Evolutionary conservation across 1,140 invertebrate genomes (phyloP).

Genomic region (Cotesia glomerata): DNA sequence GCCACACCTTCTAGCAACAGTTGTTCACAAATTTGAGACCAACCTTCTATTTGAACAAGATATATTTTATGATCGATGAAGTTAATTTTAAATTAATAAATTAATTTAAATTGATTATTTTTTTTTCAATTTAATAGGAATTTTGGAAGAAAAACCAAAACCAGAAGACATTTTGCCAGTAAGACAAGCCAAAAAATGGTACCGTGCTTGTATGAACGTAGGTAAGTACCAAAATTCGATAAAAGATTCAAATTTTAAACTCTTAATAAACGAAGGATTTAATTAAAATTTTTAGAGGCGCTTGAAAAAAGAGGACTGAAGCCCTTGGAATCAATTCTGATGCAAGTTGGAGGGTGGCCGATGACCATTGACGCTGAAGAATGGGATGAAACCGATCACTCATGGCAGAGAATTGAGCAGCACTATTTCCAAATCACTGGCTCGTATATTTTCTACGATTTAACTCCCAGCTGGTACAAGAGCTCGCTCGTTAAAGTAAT

Average conservation of each 20-base stretch:
- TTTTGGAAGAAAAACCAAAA: conserved; percentile 11
- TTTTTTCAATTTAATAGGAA: conserved; percentile 19
- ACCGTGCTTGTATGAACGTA: conserved; percentile 32
- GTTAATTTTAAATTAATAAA: neutral
- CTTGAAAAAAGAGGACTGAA: conserved; percentile 6
- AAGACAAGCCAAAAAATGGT: conserved; percentile 39
- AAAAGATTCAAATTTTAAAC: neutral
- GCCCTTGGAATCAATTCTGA: conserved; percentile 28
- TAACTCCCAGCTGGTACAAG: neutral
- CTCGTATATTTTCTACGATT: neutral
- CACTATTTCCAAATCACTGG: conserved; percentile 35
- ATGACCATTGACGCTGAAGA: conserved; percentile 40
- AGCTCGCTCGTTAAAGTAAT: too few species aligned
- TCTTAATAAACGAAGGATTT: neutral
- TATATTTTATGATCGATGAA: neutral
- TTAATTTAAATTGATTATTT: neutral
- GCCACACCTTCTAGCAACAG: too few species aligned
- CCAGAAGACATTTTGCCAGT: conserved; percentile 30
- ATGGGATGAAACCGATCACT: conserved; percentile 35
- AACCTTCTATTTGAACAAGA: neutral
- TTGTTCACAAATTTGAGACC: too few species aligned
- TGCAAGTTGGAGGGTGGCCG: conserved; percentile 44
- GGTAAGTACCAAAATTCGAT: conserved; percentile 13
- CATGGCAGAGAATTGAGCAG: conserved; percentile 43
- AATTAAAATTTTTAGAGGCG: neutral